Base-by-base conservation (phyloP, 2,888 invertebrate species). In the Hyles lineata region DNA sequence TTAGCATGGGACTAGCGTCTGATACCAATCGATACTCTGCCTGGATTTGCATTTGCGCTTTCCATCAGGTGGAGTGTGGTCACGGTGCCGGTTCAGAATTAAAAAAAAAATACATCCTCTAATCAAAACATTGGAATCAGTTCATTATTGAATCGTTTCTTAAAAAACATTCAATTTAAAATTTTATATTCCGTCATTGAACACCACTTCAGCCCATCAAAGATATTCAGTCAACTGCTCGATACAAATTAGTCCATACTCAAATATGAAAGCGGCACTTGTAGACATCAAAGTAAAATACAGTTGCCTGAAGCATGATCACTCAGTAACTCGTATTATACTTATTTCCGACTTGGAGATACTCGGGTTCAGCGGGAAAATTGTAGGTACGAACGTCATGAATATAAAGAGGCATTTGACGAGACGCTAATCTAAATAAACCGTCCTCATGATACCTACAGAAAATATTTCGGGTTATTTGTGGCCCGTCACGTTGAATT, bases 381-480 rank as follows among this genome's bases (percentile, higher is more conserved):
- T 81, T 86, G 80, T 77, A 79, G 76, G 73, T 76, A 78, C 77
- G 78, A 81, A 81, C 78, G 80, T 82, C 85, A 89, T 88, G 89
- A 88, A 89, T 89, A 88, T 85, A 84, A 80, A 88, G 80, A 82
- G 82, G 75, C 77, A 77, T 76, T 82, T 84, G 82, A 84, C 80
- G 84, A 83, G 83, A 77, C 82, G 82, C 83, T 89, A 89, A 90
- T 89, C 87, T 87, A 86, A 89, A 88, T 88, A 89, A 87, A 86
- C 83, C 80, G 82, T 76, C 81, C 80, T 76, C 77, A 77, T 83
- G 81, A 85, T 86, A 85, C 80, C 78, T 77, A 76, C 72, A 78
- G 81, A 82, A 84, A 87, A 85, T 88, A 84, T 86, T 87, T 82
- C 71, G 82, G 81, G 79, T 76, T 81, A 80, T 85, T 83, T 76